phyloP scores from a whole-genome alignment of 2,113 vertebrate genomes.

The Nibea albiflora region DNA sequence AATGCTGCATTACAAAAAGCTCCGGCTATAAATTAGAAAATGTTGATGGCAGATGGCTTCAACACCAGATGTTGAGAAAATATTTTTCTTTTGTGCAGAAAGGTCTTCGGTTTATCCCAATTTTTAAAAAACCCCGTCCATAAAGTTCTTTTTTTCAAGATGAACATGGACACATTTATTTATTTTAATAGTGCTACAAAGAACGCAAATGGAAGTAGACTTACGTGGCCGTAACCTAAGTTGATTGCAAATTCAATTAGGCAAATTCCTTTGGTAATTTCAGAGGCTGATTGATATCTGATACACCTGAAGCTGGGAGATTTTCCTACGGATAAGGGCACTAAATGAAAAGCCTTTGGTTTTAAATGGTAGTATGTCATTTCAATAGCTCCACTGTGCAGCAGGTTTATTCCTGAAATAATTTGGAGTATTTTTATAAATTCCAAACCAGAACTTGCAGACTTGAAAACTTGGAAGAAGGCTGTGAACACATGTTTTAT shows the following conservation, averaged over 20 bases:
- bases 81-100: background rate
- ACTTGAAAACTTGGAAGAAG: background rate
- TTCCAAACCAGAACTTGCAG: background rate
- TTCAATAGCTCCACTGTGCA: slow-evolving; percentile 34
- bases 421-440: background rate
- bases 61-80: slow-evolving; percentile 23
- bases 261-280: slow-evolving; percentile 68
- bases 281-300: slow-evolving; percentile 66
- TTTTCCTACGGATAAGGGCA: slow-evolving; percentile 68
- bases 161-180: slow-evolving; percentile 12
- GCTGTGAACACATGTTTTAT: background rate
- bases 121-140: background rate
- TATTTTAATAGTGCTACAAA: slow-evolving; percentile 14
- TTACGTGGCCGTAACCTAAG: slow-evolving; percentile 60
- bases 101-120: background rate
- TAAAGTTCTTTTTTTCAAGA: slow-evolving; percentile 34
- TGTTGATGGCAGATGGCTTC: slow-evolving; percentile 8
- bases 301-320: slow-evolving; percentile 70
- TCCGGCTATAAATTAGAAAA: slow-evolving; percentile 25
- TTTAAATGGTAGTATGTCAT: slow-evolving; percentile 25
- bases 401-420: slow-evolving; percentile 12
- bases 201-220: slow-evolving; percentile 62
- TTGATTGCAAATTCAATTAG: slow-evolving; percentile 83
- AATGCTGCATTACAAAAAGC: slow-evolving; percentile 37
- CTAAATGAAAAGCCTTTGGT: slow-evolving; percentile 57